phyloP scores from a whole-genome alignment of 2,113 vertebrate species.

The Sapayoa aenigma region DNA sequence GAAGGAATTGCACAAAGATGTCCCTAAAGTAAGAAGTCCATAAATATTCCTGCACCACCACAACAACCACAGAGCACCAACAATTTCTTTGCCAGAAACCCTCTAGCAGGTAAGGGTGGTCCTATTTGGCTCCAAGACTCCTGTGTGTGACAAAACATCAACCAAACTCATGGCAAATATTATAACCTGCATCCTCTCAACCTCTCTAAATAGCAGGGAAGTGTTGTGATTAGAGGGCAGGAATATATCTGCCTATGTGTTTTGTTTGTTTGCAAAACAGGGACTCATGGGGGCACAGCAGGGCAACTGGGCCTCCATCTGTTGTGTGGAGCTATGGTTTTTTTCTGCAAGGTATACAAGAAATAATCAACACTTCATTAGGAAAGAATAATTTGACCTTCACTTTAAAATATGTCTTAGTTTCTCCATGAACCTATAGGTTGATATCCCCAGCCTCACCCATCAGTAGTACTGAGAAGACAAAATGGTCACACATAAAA shows the following conservation, averaged over 20 bases:
- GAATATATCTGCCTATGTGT: not conserved
- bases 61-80: not conserved
- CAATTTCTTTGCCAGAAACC: not conserved
- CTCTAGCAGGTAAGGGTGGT: not conserved
- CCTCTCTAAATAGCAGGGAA: not conserved
- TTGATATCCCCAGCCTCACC: not conserved
- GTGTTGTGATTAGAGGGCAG: not conserved
- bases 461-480: not conserved
- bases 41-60: not conserved
- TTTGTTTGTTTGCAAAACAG: not conserved
- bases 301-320: conserved; percentile 32
- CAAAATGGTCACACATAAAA: not conserved
- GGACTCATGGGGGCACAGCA: not conserved
- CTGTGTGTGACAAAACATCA: not conserved
- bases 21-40: not conserved
- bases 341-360: conserved; percentile 35
- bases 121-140: not conserved
- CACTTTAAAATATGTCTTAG: not conserved
- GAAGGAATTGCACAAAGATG: not conserved
- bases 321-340: not conserved
- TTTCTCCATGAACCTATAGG: not conserved
- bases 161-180: not conserved
- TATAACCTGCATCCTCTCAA: not conserved
- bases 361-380: not conserved
- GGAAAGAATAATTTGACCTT: not conserved